Base-by-base conservation (phyloP, 2,888 invertebrate species). In the Chalcosyrphus nemorum region DNA sequence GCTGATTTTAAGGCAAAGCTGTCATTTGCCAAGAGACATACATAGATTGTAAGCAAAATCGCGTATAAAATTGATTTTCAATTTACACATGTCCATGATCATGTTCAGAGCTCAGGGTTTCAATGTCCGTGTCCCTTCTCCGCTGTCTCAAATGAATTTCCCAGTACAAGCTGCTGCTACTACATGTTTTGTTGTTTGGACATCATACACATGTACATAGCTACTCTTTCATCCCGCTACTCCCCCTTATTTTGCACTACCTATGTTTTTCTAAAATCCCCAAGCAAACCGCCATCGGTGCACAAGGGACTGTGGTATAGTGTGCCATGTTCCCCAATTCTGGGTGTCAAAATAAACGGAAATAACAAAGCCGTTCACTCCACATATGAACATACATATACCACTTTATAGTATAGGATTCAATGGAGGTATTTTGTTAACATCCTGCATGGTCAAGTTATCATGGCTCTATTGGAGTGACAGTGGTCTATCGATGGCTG, bases 191-290 rank as follows among this genome's bases (percentile, higher is more conserved):
- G 24, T 15, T 52, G 66, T 52, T 32, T 59, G 41, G 29, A n/a
- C 41, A 43, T 54, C 45, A 57, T 35, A 21, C n/a, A n/a, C 19
- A 19, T 56, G n/a, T n/a, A n/a, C n/a, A n/a, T n/a, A n/a, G n/a
- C n/a, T n/a, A n/a, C 57, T 57, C 27, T 41, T 38, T 38, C 65
- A 76, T 57, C 19, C 54, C 35, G 47, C 7, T 21, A 56, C 65
- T 57, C 47, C 47, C 59, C 75, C 50, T 66, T 41, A 32, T 41
- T 50, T 50, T 57, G 75, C 57, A 15, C 38, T 56, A 15, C 38
- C 38, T 15, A 29, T 56, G 56, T 57, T 66, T 66, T 75, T 57
- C 24, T 4, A 9, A 75, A 66, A 59, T 66, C 66, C 66, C 75
- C 57, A 57, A 75, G 38, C 47, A 13, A 63, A 2, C 52, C 41